Evolutionary conservation across 2,797 vertebrate genomes (phyloP).

Genomic region (Brachyalestes nurse): DNA sequence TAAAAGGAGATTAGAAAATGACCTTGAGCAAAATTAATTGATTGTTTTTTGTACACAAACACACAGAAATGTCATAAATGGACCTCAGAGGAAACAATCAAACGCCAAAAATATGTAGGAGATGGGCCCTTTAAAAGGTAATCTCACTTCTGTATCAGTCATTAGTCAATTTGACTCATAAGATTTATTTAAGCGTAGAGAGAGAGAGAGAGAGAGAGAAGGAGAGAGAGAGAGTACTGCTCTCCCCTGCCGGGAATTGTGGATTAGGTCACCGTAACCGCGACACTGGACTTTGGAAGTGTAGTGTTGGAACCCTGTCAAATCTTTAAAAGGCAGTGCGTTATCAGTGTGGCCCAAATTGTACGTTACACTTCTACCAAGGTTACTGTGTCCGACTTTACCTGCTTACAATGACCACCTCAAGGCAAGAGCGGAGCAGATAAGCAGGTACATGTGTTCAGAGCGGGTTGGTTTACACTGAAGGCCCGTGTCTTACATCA

Average conservation of each 20-base stretch:
- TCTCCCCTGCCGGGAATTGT: neutral
- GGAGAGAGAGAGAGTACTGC: neutral
- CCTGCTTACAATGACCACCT: neutral
- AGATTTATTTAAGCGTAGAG: too few relatives aligned
- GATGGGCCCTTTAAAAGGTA: too few relatives aligned
- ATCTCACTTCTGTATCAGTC: neutral
- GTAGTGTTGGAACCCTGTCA: conserved; percentile 35
- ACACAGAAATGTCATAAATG: too few relatives aligned
- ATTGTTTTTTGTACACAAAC: too few relatives aligned
- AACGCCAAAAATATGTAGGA: neutral
- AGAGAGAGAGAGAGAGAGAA: neutral
- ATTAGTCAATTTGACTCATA: neutral
- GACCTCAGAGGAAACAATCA: too few relatives aligned
- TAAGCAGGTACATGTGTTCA: conserved; percentile 25
- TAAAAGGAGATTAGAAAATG: neutral
- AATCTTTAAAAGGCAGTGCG: conserved; percentile 21
- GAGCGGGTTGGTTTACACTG: conserved; percentile 10
- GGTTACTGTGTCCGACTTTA: conserved; percentile 16
- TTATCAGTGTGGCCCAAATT: conserved; percentile 41
- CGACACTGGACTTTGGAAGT: conserved; percentile 51
- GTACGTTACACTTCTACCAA: conserved; percentile 33
- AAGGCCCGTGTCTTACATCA: conserved; percentile 9
- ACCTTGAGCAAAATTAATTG: too few relatives aligned
- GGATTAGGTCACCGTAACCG: neutral
- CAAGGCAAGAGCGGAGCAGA: neutral